Base-by-base conservation (phyloP, 1,140 invertebrate genomes). In the Druon quercuslanigerum region DNA sequence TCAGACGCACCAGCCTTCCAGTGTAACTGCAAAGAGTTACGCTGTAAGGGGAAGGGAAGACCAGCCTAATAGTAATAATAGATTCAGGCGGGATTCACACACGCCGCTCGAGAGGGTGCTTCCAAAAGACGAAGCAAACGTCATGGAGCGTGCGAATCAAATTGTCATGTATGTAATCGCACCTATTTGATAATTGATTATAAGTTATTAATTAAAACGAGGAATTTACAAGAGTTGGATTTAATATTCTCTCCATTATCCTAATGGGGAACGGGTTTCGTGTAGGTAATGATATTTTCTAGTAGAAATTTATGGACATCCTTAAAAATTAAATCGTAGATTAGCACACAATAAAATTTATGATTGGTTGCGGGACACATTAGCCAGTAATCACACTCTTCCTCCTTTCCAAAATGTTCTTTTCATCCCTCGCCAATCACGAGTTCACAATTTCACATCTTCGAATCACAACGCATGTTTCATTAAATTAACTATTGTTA, bases 81-180 rank as follows among this genome's bases (percentile, higher is more conserved):
- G 86, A 88, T 86, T 90, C 84, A 90, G 88, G 80, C 88, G 87
- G 82, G 90, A 90, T 83, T 90, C 84, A 85, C 90, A 90, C 79
- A 89, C 88, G 77, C 91, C 92, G 81, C 91, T 92, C 75, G 92
- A 93, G 87, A 90, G 93, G 79, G 93, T 93, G 82, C 88, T 93
- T 86, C 93, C 93, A 88, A 93, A 94, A 82, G 94, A 95, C 87
- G 95, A 96, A 92, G 93, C 94, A 80, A 94, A 94, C 88, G 95
- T 95, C 84, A 94, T 96, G 93, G 95, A 96, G 92, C 93, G 94
- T 89, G 95, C 95, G 87, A 96, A 95, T 93, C 95, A 95, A 89
- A 96, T 96, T 91, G 95, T 96, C 88, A 96, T 95, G 95, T 96
- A 96, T 93, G 95, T 95, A 92, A 89, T 51, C 51, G 74, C 74